phyloP scores from a whole-genome alignment of 2,888 invertebrate species.

The Orchestes rusci region DNA sequence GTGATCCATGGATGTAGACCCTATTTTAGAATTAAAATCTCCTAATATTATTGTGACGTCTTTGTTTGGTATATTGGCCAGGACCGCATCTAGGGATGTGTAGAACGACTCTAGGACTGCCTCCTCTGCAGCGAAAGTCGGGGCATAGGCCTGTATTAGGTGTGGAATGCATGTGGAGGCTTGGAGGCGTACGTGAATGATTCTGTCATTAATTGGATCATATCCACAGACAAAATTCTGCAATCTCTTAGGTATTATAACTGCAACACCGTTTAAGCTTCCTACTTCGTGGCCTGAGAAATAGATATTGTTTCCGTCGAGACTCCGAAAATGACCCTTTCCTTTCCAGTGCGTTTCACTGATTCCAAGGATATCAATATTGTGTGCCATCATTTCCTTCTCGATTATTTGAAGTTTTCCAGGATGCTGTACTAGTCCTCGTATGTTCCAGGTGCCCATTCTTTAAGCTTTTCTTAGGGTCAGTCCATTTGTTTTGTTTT shows the following conservation, averaged over 20 bases:
- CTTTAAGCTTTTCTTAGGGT: too few species aligned
- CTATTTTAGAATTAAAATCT: conserved; percentile 4
- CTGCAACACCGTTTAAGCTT: too few species aligned
- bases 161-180: conserved; percentile 1
- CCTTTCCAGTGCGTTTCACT: not conserved
- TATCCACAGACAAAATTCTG: too few species aligned
- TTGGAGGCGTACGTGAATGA: too few species aligned
- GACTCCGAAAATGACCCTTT: not conserved
- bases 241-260: too few species aligned
- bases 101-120: not conserved
- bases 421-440: too few species aligned
- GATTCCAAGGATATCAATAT: not conserved
- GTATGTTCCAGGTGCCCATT: too few species aligned
- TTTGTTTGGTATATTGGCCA: not conserved
- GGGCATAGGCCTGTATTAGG: not conserved
- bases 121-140: not conserved
- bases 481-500: too few species aligned
- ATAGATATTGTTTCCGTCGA: not conserved
- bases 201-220: too few species aligned
- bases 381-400: not conserved
- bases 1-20: conserved; percentile 1
- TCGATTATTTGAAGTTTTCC: not conserved
- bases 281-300: not conserved
- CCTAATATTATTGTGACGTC: conserved; percentile 3
- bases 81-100: not conserved